Percentiles rank a stretch among this genome's conserved stretches.
phyloP scores from a whole-genome alignment of 2,113 vertebrate genomes.

The Typhlomys cinereus region DNA sequence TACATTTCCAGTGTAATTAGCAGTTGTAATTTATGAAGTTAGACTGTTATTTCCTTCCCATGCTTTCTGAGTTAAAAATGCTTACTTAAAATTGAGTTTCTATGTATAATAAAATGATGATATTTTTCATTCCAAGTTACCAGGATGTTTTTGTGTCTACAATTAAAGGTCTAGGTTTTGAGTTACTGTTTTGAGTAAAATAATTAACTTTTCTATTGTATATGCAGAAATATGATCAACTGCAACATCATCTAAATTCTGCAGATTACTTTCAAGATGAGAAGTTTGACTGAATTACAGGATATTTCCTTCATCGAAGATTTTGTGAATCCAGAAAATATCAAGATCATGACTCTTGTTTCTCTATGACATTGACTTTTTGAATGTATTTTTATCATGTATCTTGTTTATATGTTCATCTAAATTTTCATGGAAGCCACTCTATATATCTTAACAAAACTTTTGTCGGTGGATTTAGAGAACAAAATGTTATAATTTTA shows the following conservation, averaged over 20 bases:
- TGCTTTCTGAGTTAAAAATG: constrained; percentile 41
- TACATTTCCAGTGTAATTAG: neutral
- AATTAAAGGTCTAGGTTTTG: constrained; percentile 31
- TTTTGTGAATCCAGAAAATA: constrained; percentile 65
- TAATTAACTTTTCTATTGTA: constrained; percentile 72
- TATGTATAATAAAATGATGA: constrained; percentile 37
- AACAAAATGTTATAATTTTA: constrained; percentile 26
- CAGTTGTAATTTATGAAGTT: constrained; percentile 13
- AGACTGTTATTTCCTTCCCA: neutral
- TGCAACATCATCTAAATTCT: constrained; percentile 84
- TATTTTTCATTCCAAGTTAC: constrained; percentile 26
- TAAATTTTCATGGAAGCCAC: constrained; percentile 31
- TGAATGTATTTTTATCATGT: constrained; percentile 57
- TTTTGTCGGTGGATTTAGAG: constrained; percentile 45
- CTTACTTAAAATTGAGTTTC: constrained; percentile 39
- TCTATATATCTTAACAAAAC: constrained; percentile 43
- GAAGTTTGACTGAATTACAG: constrained; percentile 84
- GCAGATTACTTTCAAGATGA: constrained; percentile 91
- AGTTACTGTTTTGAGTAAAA: constrained; percentile 56
- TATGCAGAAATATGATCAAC: constrained; percentile 85
- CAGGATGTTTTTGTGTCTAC: constrained; percentile 36
- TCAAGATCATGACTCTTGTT: constrained; percentile 61
- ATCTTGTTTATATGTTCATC: constrained; percentile 37
- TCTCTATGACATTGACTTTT: constrained; percentile 50
- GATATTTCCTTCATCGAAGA: constrained; percentile 63